Conservation (phyloP, 2,797 vertebrate genomes). For the Todus mexicanus region DNA sequence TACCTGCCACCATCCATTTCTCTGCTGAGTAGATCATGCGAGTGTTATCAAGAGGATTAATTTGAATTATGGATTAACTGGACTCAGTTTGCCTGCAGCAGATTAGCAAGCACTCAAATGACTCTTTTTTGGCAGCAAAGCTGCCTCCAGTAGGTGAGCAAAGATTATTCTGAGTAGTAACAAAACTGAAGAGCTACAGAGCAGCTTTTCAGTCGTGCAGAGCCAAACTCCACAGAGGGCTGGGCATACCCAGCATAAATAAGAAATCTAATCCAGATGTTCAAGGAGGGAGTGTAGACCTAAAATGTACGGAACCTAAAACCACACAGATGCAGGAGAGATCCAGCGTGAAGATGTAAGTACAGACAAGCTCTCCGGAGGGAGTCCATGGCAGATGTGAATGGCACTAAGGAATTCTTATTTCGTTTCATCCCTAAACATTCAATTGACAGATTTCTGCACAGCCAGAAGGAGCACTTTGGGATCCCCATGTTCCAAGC, state of each 20-base stretch:
- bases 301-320: neutral
- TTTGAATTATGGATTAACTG: neutral
- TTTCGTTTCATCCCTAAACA: neutral
- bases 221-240: neutral
- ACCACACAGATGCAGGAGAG: neutral
- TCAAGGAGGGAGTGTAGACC: neutral
- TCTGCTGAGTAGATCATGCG: neutral
- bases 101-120: neutral
- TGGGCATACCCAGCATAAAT: neutral
- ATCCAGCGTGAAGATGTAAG: neutral
- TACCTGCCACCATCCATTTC: neutral
- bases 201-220: neutral
- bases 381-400: neutral
- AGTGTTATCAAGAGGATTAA: neutral
- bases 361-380: neutral
- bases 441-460: neutral
- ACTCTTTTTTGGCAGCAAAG: neutral
- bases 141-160: neutral
- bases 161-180: neutral
- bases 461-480: neutral
- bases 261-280: neutral
- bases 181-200: neutral
- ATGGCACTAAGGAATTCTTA: neutral
- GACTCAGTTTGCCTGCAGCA: neutral
- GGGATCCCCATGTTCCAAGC: neutral